Base-by-base conservation (phyloP, 2,797 vertebrate genomes). In the Capromys pilorides region DNA sequence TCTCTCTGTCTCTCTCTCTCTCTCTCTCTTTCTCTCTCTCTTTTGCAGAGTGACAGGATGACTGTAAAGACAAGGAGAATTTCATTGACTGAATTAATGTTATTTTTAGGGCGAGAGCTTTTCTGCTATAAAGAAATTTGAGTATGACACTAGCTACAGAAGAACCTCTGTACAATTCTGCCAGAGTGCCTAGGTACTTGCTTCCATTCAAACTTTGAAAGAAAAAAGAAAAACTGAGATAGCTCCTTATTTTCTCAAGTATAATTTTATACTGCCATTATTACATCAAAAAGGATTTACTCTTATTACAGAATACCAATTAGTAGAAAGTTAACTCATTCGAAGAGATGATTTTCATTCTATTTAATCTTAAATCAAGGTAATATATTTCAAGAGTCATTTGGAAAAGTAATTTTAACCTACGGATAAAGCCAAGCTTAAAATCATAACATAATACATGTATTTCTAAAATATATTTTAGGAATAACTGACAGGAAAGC, bases 81-180 rank as follows among this genome's bases (percentile, higher is more conserved):
- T 88, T 36, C 54, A 86, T 41, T 62, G n/a, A 33, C 45, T 90
- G 41, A 95, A 59, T 24, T 91, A 95, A 93, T 94, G 59, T 51
- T 96, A 96, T 93, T 95, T 97, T 95, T 77, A 84, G 24, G n/a
- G 77, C 93, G 1, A 93, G 94, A 91, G 59, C 79, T 84, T 82
- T 84, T 33, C 16, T 87, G 45, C 57, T 41, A 14, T 57, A 94
- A 95, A 94, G 71, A 66, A 62, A 67, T 81, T 80, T 83, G 61
- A 95, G 3, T 93, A 59, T 82, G 62, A 90, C 84, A 36, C 10
- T 94, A 91, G 93, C 77, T 93, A 51, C 62, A 80, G 78, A 90
- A 95, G 73, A 80, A 59, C n/a, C 21, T 39, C 26, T 93, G 36
- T 18, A n/a, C 73, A 79, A 2, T 79, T 94, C 67, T 81, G 39